Base-by-base conservation (phyloP, 2,113 vertebrate genomes). In the Australoheros scitulus region DNA sequence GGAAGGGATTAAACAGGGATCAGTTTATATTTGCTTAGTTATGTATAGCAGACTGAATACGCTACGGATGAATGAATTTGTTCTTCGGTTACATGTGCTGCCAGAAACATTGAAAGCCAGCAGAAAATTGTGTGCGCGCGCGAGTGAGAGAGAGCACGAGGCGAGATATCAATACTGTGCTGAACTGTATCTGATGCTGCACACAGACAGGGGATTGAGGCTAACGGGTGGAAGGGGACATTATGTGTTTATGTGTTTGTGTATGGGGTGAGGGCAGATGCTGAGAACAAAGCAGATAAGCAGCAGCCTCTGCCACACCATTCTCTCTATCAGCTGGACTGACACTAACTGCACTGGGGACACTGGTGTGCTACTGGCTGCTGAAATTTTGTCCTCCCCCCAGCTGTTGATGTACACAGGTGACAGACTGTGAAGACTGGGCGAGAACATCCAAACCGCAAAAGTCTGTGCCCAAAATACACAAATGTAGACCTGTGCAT, bases 11-110 rank as follows among this genome's bases (percentile, higher is more conserved):
- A 87, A 92, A 93, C 80, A 87, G 57, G 93, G 76, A 94, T 95
- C 93, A 95, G 92, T 93, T 91, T 80, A 90, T 89, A 89, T 93
- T 93, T 89, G 77, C 77, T 89, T 86, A 82, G 85, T 87, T 86
- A 82, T 90, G 85, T 88, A 83, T 43, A 84, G 87, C 86, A 90
- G 84, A 90, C 80, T 84, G 90, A 90, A 87, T 84, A 87, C 2
- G 82, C 76, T 78, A 43, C 34, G 79, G 84, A 85, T 83, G 90
- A 84, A 83, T 38, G 87, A 85, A 82, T 84, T 83, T 86, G 77
- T 76, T 84, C 87, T 89, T 61, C n/a, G n/a, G 22, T 77, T 82
- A 77, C 84, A 87, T 72, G 58, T 76, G 84, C 85, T 83, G 83
- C 79, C 87, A 92, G 80, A 83, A 81, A 87, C 82, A 78, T n/a